A percentile compares a stretch with the other conserved stretches of the same genome.
Evolutionary conservation across 2,113 vertebrate genomes (phyloP).

Genomic region (Esox niger): DNA sequence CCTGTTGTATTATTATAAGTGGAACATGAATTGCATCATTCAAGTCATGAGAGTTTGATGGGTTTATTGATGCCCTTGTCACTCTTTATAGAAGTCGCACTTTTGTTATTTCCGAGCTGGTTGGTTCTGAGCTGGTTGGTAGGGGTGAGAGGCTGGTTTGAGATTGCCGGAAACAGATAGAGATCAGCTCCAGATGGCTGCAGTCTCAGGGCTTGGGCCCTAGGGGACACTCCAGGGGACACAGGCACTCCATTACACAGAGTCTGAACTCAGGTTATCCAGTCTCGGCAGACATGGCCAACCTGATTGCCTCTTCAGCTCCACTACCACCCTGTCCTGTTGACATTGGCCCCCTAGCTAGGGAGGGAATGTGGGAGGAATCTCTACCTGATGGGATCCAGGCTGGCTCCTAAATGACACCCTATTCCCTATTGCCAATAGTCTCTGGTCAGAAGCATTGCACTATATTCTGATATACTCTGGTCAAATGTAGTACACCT

Average conservation of each 20-base stretch:
- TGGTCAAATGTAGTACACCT: no score
- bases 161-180: slow-evolving; percentile 58
- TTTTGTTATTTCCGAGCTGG: no score
- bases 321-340: slow-evolving; percentile 42
- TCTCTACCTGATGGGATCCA: slow-evolving; percentile 26
- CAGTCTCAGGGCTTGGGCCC: slow-evolving; percentile 54
- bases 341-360: slow-evolving; percentile 44
- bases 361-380: slow-evolving; percentile 2
- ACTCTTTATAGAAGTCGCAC: no score
- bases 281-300: slow-evolving; percentile 20
- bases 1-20: no score
- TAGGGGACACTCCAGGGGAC: slow-evolving; percentile 50
- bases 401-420: not conserved
- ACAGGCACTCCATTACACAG: slow-evolving; percentile 57
- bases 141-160: no score
- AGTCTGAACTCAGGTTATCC: slow-evolving; percentile 61
- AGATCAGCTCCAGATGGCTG: slow-evolving; percentile 66
- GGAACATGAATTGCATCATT: no score
- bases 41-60: no score
- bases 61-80: no score
- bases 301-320: slow-evolving; percentile 55
- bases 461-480: no score
- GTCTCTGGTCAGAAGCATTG: no score
- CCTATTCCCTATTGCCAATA: no score
- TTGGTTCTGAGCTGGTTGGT: no score